Percentiles rank a stretch among this genome's conserved stretches.
phyloP scores from a whole-genome alignment of 2,113 vertebrate species.

The Sturnira hondurensis region DNA sequence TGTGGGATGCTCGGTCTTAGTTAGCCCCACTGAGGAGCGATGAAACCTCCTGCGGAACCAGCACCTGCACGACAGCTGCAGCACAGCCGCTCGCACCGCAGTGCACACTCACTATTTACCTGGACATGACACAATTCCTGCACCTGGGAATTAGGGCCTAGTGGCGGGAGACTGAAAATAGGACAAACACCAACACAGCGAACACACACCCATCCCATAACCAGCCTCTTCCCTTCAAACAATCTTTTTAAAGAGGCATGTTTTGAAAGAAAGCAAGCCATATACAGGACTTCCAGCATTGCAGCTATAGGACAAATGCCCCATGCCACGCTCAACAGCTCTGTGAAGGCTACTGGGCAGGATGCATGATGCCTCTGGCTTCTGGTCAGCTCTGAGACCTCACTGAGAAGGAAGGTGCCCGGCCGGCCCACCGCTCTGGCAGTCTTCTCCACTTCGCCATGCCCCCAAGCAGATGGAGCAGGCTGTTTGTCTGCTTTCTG shows the following conservation, averaged over 20 bases:
- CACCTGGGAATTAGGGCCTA: neutral
- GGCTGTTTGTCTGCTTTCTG: neutral
- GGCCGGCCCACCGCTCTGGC: accelerated
- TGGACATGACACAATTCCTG: neutral
- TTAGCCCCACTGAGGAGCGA: neutral
- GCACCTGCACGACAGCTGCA: accelerated
- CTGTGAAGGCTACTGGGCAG: accelerated
- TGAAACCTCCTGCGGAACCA: neutral
- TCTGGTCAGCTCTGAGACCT: neutral
- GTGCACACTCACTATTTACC: neutral
- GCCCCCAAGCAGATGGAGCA: neutral
- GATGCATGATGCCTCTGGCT: neutral
- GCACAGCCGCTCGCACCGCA: too few species aligned
- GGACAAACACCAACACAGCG: neutral
- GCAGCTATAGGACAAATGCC: neutral
- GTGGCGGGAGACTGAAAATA: neutral
- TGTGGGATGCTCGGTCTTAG: accelerated
- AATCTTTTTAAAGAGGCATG: neutral
- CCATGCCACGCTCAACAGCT: neutral
- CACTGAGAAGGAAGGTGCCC: neutral
- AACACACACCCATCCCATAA: accelerated
- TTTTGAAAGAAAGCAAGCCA: neutral
- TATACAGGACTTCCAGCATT: accelerated
- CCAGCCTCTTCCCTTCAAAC: neutral
- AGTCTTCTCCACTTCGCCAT: neutral